A percentile compares a stretch with the other conserved stretches of the same genome.
Conservation (phyloP, 2,113 vertebrate species). For the Enhydra lutris region DNA sequence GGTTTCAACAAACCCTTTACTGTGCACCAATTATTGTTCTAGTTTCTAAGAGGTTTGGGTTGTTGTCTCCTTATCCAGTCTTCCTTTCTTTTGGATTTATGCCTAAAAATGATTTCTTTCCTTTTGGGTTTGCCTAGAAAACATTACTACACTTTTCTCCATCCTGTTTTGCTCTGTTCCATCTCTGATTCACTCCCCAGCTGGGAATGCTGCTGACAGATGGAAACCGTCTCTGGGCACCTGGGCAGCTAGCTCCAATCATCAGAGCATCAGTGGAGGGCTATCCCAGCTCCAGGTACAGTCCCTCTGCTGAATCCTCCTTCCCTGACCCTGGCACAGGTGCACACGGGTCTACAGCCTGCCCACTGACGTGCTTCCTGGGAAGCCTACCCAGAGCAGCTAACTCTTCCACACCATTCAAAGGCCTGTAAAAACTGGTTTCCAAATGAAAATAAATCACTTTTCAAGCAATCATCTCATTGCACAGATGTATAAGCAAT, state of each 20-base stretch:
- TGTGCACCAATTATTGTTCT: background rate
- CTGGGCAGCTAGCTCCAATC: background rate
- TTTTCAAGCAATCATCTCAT: background rate
- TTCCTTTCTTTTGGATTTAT: background rate
- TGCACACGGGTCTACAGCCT: too few species aligned
- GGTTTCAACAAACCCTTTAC: background rate
- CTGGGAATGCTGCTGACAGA: background rate
- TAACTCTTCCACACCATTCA: too few species aligned
- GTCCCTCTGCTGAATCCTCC: background rate
- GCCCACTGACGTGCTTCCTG: background rate
- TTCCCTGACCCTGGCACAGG: background rate
- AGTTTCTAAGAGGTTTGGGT: background rate
- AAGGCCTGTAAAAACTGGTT: background rate
- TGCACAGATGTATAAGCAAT: background rate
- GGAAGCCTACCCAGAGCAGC: background rate
- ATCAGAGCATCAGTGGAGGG: background rate
- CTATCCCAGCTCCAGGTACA: background rate
- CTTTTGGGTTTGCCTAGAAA: background rate
- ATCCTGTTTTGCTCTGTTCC: background rate
- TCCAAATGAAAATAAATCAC: background rate
- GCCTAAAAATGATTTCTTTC: background rate
- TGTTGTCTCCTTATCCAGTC: background rate
- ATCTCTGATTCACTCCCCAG: background rate
- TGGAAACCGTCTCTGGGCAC: background rate
- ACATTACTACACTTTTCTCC: background rate